A percentile compares a stretch with the other conserved stretches of the same genome.
Evolutionary conservation across 2,113 vertebrate species (phyloP).

Genomic region (Drymodes brunneopygia): DNA sequence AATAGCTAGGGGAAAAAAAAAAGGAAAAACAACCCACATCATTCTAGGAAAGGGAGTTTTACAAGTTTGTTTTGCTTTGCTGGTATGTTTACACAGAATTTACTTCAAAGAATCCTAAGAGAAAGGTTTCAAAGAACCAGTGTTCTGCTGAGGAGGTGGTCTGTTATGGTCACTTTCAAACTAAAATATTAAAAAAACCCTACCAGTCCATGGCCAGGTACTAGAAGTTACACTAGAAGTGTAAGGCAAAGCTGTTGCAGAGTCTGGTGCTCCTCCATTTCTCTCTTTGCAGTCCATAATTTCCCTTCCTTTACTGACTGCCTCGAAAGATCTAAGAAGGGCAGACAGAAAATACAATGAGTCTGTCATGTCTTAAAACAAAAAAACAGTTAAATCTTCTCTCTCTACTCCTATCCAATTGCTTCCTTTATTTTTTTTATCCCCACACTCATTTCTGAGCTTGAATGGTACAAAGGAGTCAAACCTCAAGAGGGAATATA

Average conservation of each 20-base stretch:
- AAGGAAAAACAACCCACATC: fast-evolving
- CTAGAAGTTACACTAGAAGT: not conserved
- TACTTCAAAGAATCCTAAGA: not conserved
- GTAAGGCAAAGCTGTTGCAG: not conserved
- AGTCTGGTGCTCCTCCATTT: not conserved
- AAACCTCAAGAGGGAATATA: not conserved
- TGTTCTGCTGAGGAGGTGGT: not conserved
- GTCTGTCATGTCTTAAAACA: not conserved
- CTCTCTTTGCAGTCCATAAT: not conserved
- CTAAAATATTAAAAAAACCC: not conserved
- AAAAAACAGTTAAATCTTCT: not conserved
- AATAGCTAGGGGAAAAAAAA: fast-evolving
- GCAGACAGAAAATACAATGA: not conserved
- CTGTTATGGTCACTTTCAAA: not conserved
- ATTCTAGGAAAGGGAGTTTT: not conserved
- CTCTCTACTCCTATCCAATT: not conserved
- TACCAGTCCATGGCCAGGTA: not conserved
- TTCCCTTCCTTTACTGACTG: not conserved
- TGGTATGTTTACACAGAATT: not conserved
- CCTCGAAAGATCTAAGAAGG: not conserved
- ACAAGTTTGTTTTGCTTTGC: not conserved
- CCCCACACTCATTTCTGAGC: not conserved
- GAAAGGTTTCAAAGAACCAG: not conserved
- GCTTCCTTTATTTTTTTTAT: too few relatives aligned
- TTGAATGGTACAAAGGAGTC: not conserved